Conservation (phyloP, 2,888 invertebrate species). For the Eilema caniola region DNA sequence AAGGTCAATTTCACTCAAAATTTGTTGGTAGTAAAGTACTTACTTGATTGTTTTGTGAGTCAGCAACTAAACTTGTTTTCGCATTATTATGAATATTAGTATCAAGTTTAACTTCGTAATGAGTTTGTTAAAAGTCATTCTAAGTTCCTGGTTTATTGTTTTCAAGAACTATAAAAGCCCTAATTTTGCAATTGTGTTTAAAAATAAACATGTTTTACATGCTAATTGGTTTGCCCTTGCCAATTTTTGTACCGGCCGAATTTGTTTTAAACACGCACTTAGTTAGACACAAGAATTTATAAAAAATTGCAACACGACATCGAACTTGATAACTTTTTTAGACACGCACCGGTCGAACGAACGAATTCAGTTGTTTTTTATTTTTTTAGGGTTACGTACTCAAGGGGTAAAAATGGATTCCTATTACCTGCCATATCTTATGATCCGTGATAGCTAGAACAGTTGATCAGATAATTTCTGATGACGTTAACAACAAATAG, state of each 20-base stretch:
- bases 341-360: neutral
- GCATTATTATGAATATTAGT: neutral
- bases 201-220: neutral
- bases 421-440: no score
- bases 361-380: neutral
- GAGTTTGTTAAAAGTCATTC: slow-evolving; percentile 1
- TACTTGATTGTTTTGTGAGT: neutral
- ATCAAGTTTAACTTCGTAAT: neutral
- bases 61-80: neutral
- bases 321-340: neutral
- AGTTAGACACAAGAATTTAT: neutral
- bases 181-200: neutral
- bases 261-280: neutral
- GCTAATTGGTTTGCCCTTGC: slow-evolving; percentile 6
- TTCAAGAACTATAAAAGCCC: neutral
- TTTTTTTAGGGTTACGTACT: no score
- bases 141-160: neutral
- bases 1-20: neutral
- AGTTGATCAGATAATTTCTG: no score
- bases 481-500: no score
- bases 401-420: no score
- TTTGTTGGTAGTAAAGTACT: neutral
- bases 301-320: slow-evolving; percentile 1
- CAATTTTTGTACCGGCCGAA: neutral
- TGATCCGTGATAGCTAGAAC: no score